A percentile compares a stretch with the other conserved stretches of the same genome.
Evolutionary conservation across 2,113 vertebrate species (phyloP).

Genomic region (Nycticebus coucang): DNA sequence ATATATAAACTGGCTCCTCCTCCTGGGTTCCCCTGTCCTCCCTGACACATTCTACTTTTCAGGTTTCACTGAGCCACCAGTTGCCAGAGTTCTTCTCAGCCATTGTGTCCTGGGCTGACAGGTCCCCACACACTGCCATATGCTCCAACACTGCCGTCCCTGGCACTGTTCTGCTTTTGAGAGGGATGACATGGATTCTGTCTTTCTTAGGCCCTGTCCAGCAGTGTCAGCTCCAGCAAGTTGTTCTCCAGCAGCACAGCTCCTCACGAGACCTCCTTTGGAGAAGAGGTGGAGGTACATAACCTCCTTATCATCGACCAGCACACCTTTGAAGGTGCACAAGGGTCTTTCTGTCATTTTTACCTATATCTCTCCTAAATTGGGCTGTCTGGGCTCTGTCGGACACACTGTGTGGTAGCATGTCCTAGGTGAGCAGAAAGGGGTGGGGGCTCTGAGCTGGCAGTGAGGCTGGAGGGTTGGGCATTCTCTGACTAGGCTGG

Average conservation of each 20-base stretch:
- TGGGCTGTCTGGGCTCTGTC: not conserved
- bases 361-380: fast-evolving
- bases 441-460: not conserved
- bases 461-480: not conserved
- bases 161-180: not conserved
- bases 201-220: constrained; percentile 92
- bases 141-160: not conserved
- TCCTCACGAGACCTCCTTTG: constrained; percentile 96
- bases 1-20: not conserved
- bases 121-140: not conserved
- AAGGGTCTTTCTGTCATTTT: not conserved
- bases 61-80: not conserved
- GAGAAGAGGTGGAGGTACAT: constrained; percentile 98
- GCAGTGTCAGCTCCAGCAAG: constrained; percentile 98
- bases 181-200: fast-evolving
- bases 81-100: not conserved
- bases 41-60: not conserved
- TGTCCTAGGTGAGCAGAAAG: not conserved
- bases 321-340: constrained; percentile 97
- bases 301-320: constrained; percentile 98
- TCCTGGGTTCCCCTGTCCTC: not conserved
- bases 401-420: not conserved
- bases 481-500: fast-evolving
- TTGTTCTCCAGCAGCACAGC: constrained; percentile 99
- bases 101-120: not conserved